phyloP scores from a whole-genome alignment of 2,797 vertebrate species.

The Jordanella pulchra region DNA sequence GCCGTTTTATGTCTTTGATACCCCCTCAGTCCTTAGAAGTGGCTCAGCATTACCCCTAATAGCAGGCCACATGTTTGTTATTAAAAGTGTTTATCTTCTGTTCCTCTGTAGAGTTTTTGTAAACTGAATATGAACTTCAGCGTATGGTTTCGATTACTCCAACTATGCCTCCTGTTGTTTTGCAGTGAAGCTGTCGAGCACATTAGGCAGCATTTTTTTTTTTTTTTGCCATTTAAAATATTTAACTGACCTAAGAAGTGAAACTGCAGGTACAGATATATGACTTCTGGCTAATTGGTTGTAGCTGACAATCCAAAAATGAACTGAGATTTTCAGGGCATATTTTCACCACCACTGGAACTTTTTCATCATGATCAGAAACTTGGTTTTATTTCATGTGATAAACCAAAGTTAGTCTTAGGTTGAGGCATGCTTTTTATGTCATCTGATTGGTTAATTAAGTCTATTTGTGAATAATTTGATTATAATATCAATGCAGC shows the following conservation, averaged over 20 bases:
- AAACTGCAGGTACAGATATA: slow-evolving; percentile 64
- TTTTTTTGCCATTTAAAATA: slow-evolving; percentile 44
- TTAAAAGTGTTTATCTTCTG: slow-evolving; percentile 50
- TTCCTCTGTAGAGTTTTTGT: slow-evolving; percentile 39
- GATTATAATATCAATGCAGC: not conserved
- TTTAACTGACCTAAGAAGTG: slow-evolving; percentile 57
- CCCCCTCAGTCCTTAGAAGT: slow-evolving; percentile 46
- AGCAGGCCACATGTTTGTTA: slow-evolving; percentile 54
- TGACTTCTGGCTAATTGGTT: slow-evolving; percentile 67
- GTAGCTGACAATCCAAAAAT: slow-evolving; percentile 60
- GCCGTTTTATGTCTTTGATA: slow-evolving; percentile 21
- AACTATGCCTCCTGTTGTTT: slow-evolving; percentile 52
- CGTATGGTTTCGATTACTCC: slow-evolving; percentile 58
- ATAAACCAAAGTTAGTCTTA: not conserved
- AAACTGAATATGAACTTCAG: slow-evolving; percentile 46
- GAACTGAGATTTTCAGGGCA: slow-evolving; percentile 56
- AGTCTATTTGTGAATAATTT: not conserved
- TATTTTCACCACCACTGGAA: slow-evolving; percentile 16
- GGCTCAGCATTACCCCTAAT: slow-evolving; percentile 45
- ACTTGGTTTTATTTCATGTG: not conserved
- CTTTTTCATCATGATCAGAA: not conserved
- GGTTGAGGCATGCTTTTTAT: not conserved
- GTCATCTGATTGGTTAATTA: not conserved
- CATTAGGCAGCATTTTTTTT: slow-evolving; percentile 30
- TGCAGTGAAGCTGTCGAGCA: slow-evolving; percentile 44